Evolutionary conservation across 2,797 vertebrate genomes (phyloP).

Genomic region (Sebastes wilsoni): DNA sequence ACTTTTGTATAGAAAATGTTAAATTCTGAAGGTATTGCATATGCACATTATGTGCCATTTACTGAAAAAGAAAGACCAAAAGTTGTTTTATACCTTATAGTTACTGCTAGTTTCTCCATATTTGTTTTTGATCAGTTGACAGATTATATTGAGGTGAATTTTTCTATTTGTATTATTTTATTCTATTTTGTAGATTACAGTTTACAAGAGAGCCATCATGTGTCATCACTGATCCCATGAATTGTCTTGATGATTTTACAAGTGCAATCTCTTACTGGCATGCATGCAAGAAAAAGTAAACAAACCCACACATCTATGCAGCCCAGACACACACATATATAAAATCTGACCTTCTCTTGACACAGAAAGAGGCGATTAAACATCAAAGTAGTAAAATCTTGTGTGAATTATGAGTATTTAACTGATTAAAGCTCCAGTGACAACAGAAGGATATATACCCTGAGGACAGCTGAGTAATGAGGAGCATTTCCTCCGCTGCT

Average conservation of each 20-base stretch:
- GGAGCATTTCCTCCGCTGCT: slow-evolving; percentile 5
- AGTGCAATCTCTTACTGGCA: background rate
- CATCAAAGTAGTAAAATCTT: slow-evolving; percentile 11
- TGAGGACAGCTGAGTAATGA: slow-evolving; percentile 28
- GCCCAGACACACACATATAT: too few relatives aligned
- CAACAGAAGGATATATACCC: slow-evolving; percentile 6
- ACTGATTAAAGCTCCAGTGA: slow-evolving; percentile 29
- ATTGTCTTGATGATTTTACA: background rate
- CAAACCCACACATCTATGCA: background rate
- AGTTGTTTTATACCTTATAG: background rate
- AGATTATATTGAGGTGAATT: background rate
- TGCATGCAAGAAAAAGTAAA: background rate
- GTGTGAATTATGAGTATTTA: slow-evolving; percentile 24
- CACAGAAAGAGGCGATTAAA: background rate
- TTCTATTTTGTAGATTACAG: background rate
- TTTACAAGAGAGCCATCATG: background rate
- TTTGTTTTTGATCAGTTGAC: too few relatives aligned
- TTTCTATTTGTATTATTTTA: background rate
- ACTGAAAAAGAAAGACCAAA: background rate
- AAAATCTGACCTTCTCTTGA: slow-evolving; percentile 20
- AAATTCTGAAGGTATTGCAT: background rate
- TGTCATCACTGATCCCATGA: background rate
- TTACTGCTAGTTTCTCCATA: too few relatives aligned
- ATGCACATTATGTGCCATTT: background rate
- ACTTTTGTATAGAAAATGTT: too few relatives aligned